Conservation (phyloP, 1,140 invertebrate species). For the Arion vulgaris region DNA sequence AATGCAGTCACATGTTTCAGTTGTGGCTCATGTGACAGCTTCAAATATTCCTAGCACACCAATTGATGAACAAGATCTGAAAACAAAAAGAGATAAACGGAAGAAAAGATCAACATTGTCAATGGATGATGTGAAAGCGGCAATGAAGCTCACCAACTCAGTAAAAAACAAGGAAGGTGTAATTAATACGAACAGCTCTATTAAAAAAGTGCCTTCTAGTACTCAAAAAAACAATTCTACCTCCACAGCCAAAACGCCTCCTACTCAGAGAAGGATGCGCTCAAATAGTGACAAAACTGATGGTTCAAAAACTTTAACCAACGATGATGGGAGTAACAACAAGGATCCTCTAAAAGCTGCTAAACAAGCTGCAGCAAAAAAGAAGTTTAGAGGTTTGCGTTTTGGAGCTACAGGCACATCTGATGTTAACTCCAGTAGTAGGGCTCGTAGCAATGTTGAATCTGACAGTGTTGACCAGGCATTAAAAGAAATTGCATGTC, state of each 20-base stretch:
- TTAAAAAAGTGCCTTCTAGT: not conserved
- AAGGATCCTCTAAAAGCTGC: constrained; percentile 55
- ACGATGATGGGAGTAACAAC: constrained; percentile 39
- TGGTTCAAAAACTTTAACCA: constrained; percentile 35
- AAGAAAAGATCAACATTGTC: constrained; percentile 61
- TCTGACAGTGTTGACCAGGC: constrained; percentile 62
- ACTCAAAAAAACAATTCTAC: not conserved
- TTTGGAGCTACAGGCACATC: constrained; percentile 60
- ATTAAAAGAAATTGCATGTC: constrained; percentile 52
- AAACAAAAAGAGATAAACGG: constrained; percentile 56
- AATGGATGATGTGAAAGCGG: constrained; percentile 62
- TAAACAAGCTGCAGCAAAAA: constrained; percentile 63
- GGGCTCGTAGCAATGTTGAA: constrained; percentile 66
- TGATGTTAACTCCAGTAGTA: constrained; percentile 41
- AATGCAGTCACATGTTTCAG: constrained; percentile 32
- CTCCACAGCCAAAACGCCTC: constrained; percentile 42
- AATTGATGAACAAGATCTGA: constrained; percentile 51
- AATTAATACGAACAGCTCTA: not conserved
- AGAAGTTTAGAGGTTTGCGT: constrained; percentile 59
- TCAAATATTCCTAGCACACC: constrained; percentile 35
- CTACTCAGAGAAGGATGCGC: constrained; percentile 30
- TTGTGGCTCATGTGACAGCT: constrained; percentile 42
- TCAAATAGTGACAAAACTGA: constrained; percentile 39
- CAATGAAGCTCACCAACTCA: constrained; percentile 30
- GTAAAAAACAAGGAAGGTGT: not conserved